Conservation (phyloP, 2,113 vertebrate genomes). For the Halcyon malimbica region DNA sequence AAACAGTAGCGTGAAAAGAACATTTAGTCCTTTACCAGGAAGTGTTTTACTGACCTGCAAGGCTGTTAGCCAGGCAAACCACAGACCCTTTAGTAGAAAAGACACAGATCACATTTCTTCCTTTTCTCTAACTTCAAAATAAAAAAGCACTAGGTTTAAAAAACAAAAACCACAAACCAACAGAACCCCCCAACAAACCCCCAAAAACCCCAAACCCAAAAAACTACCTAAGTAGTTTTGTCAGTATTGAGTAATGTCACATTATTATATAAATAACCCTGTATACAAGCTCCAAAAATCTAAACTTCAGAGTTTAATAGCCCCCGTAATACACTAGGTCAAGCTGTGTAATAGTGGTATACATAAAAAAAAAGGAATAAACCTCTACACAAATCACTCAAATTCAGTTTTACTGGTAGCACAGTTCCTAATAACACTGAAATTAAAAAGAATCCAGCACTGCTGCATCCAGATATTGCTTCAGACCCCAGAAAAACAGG, state of each 20-base stretch:
- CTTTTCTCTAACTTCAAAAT: constrained; percentile 69
- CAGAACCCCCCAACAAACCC: background rate
- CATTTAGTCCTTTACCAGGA: constrained; percentile 74
- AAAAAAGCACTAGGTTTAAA: constrained; percentile 64
- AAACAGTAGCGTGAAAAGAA: constrained; percentile 78
- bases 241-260: constrained; percentile 83
- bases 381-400: constrained; percentile 76
- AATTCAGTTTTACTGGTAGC: constrained; percentile 74
- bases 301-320: constrained; percentile 76
- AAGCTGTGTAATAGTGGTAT: constrained; percentile 75
- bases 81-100: constrained; percentile 72
- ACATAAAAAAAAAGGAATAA: constrained; percentile 70
- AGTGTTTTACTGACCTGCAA: constrained; percentile 72
- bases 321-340: constrained; percentile 71
- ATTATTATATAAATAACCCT: constrained; percentile 88
- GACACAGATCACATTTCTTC: constrained; percentile 74
- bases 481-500: constrained; percentile 69
- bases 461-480: constrained; percentile 78
- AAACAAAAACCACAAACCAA: background rate
- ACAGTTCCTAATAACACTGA: constrained; percentile 80
- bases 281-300: constrained; percentile 81
- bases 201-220: background rate
- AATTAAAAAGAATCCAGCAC: constrained; percentile 75
- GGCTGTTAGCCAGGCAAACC: constrained; percentile 68
- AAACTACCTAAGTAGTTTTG: constrained; percentile 80